phyloP scores from a whole-genome alignment of 2,113 vertebrate genomes.

The Panthera tigris region DNA sequence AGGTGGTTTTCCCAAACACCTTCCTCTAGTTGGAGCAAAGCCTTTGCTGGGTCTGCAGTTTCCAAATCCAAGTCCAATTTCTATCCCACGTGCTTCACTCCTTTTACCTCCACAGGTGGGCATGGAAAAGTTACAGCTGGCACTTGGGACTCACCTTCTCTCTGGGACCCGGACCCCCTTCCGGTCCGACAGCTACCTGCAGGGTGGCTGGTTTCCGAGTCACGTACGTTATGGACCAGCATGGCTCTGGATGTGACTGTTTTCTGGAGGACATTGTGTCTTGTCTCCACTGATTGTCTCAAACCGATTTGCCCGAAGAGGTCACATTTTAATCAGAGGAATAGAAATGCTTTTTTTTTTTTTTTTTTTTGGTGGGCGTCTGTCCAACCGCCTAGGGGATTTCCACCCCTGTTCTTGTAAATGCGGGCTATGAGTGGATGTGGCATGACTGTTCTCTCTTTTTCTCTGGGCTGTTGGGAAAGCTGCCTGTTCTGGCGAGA shows the following conservation, averaged over 20 bases:
- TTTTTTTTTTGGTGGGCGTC: conserved; percentile 51
- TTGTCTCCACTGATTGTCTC: neutral
- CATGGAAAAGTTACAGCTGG: neutral
- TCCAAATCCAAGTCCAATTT: neutral
- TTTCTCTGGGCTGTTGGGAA: neutral
- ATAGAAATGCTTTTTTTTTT: conserved; percentile 4
- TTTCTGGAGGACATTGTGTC: neutral
- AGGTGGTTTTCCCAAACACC: no score
- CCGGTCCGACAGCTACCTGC: neutral
- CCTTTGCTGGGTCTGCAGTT: neutral
- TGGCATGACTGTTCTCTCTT: accelerated
- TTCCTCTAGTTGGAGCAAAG: neutral
- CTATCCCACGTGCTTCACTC: neutral
- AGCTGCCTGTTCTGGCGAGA: neutral
- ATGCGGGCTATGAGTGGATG: neutral
- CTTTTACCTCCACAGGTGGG: neutral
- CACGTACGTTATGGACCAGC: accelerated
- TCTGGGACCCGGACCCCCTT: neutral
- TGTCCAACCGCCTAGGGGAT: conserved; percentile 68
- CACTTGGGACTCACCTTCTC: neutral
- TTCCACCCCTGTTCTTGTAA: conserved; percentile 69
- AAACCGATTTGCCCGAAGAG: neutral
- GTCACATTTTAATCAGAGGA: conserved; percentile 52
- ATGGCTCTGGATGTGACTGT: neutral
- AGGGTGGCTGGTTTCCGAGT: neutral